Evolutionary conservation across 2,113 vertebrate species (phyloP).

Genomic region (Trematomus loennbergii): DNA sequence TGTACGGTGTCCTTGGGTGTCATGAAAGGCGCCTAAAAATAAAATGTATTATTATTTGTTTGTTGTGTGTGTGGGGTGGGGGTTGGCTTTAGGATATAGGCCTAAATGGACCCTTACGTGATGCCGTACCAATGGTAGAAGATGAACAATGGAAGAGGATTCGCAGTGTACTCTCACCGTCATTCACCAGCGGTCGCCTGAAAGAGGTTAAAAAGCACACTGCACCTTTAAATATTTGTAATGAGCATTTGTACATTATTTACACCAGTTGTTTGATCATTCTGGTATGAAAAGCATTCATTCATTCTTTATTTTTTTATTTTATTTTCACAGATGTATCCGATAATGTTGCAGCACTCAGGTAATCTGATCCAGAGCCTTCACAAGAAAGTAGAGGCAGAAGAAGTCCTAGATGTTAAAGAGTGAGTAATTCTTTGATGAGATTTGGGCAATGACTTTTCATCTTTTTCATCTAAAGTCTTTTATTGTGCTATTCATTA

Average conservation of each 20-base stretch:
- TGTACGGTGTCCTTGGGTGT: too few species aligned
- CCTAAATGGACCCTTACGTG: conserved; percentile 67
- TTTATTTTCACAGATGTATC: conserved; percentile 83
- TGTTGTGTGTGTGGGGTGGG: not conserved
- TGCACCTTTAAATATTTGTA: not conserved
- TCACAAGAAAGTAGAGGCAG: conserved; percentile 61
- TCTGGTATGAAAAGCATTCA: not conserved
- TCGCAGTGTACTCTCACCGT: conserved; percentile 85
- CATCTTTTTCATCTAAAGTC: too few species aligned
- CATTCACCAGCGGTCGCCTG: conserved; percentile 89
- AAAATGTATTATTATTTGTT: too few species aligned
- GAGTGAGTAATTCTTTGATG: conserved; percentile 80
- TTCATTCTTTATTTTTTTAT: not conserved
- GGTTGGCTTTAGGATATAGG: conserved; percentile 58
- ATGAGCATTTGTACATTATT: not conserved
- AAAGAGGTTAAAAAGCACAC: conserved; percentile 83
- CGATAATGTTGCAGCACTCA: conserved; percentile 85
- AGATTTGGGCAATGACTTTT: not conserved
- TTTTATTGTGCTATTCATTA: not conserved
- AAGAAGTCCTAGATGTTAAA: conserved; percentile 75
- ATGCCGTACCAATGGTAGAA: conserved; percentile 66
- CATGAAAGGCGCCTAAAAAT: too few species aligned
- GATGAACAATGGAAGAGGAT: conserved; percentile 89
- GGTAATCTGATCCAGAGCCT: conserved; percentile 77
- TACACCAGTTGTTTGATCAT: not conserved